Evolutionary conservation across 2,113 vertebrate species (phyloP).

Genomic region (Tachysurus vachellii): DNA sequence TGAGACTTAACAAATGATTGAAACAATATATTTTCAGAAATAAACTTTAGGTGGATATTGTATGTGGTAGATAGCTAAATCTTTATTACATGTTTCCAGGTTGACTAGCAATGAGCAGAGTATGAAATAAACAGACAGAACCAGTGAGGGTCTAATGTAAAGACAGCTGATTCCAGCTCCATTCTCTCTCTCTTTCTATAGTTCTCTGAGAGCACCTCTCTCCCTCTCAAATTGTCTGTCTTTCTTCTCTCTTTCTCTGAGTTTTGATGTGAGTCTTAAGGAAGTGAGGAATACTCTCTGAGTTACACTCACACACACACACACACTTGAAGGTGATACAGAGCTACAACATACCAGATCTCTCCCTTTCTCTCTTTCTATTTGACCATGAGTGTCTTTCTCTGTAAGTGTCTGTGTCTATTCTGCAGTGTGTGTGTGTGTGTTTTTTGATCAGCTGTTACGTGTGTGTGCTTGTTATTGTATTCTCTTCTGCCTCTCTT

Average conservation of each 20-base stretch:
- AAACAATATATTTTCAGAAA: not conserved
- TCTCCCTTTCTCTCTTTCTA: not conserved
- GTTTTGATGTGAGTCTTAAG: not conserved
- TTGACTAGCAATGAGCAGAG: not conserved
- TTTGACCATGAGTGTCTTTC: not conserved
- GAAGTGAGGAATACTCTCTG: not conserved
- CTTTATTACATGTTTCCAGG: not conserved
- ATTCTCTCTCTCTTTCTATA: not conserved
- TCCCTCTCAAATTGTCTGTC: not conserved
- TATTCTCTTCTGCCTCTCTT: not conserved
- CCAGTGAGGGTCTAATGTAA: not conserved
- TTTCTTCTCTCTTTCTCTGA: not conserved
- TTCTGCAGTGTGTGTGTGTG: not conserved
- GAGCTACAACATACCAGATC: too few relatives aligned
- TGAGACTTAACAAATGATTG: not conserved
- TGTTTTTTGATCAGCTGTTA: not conserved
- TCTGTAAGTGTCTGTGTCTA: not conserved
- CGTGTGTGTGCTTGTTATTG: not conserved
- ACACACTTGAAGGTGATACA: too few relatives aligned
- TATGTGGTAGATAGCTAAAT: not conserved
- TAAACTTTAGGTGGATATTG: not conserved
- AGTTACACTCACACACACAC: too few relatives aligned
- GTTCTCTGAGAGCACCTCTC: constrained; percentile 9
- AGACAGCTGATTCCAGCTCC: not conserved
- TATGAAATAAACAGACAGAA: not conserved